Evolutionary conservation across 2,888 invertebrate genomes (phyloP).

Genomic region (Oscheius onirici): DNA sequence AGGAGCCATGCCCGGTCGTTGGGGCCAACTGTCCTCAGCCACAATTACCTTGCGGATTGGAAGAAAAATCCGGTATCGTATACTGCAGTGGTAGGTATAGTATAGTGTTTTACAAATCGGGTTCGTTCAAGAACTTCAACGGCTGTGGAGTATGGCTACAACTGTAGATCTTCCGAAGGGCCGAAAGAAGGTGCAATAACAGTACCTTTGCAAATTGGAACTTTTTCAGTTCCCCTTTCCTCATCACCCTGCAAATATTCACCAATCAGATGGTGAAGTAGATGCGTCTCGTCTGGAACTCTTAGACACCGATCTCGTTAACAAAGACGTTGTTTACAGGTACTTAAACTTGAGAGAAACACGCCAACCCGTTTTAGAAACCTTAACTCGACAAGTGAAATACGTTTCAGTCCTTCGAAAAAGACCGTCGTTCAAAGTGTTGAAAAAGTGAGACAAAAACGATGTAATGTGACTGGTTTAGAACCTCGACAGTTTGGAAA

Average conservation of each 20-base stretch:
- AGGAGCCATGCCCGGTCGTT: slow-evolving; percentile 47
- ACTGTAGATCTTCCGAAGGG: slow-evolving; percentile 11
- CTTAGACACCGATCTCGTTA: not conserved
- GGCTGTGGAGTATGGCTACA: slow-evolving; percentile 38
- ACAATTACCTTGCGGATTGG: slow-evolving; percentile 7
- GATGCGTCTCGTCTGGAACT: not conserved
- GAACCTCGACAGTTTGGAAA: slow-evolving; percentile 6
- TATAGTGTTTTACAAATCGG: not conserved
- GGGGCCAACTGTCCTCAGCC: slow-evolving; percentile 43
- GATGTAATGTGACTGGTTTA: not conserved
- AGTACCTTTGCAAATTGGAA: too few relatives aligned
- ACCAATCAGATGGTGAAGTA: not conserved
- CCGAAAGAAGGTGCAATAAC: not conserved
- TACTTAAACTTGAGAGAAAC: not conserved
- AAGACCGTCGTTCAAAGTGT: not conserved
- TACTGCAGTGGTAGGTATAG: slow-evolving; percentile 8
- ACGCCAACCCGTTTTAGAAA: not conserved
- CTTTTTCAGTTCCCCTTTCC: too few relatives aligned
- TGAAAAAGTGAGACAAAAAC: not conserved
- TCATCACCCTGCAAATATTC: too few relatives aligned
- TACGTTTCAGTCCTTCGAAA: slow-evolving; percentile 35
- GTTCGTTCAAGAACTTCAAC: slow-evolving; percentile 40
- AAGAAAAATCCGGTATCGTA: not conserved
- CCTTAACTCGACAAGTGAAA: slow-evolving; percentile 29
- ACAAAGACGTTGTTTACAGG: slow-evolving; percentile 14